These are phyloP conservation scores for Syngnathoides biaculeatus DNA, from an alignment of 2,113 vertebrate genomes.

Conservation along the genomic window DNA sequence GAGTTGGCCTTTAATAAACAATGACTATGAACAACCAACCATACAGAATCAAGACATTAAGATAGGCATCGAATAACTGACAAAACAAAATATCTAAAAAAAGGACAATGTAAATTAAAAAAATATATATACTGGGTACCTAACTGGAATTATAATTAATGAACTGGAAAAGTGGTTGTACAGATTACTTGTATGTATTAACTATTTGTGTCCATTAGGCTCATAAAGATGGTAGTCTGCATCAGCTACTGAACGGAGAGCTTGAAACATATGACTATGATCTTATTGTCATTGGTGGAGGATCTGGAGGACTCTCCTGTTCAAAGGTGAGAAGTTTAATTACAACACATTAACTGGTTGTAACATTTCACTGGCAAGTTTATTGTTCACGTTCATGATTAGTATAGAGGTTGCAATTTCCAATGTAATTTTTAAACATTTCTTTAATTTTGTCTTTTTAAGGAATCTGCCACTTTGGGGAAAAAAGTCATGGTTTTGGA, in stretches of 20 bases:
- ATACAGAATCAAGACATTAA: too few relatives aligned
- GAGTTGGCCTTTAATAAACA: too few relatives aligned
- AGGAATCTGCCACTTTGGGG: constrained; percentile 89
- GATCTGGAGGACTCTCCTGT: constrained; percentile 91
- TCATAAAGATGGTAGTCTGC: constrained; percentile 80
- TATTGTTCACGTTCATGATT: background rate
- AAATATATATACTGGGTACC: too few relatives aligned
- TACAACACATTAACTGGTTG: background rate
- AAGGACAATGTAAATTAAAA: background rate
- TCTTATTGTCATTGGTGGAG: constrained; percentile 91
- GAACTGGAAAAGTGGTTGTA: background rate
- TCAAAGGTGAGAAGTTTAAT: constrained; percentile 81
- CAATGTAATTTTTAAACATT: background rate
- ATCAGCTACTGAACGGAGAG: constrained; percentile 77
- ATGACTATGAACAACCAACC: too few relatives aligned
- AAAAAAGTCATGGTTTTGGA: constrained; percentile 95
- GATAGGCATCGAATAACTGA: background rate
- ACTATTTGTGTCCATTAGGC: constrained; percentile 68
- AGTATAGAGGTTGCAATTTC: background rate
- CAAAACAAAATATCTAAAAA: background rate
- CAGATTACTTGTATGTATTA: background rate
- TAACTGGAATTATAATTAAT: background rate
- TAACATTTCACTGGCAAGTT: background rate
- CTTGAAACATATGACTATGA: constrained; percentile 82
- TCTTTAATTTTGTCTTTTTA: constrained; percentile 12